Evolutionary conservation across 2,888 invertebrate species (phyloP).

Genomic region (Apeira syringaria): DNA sequence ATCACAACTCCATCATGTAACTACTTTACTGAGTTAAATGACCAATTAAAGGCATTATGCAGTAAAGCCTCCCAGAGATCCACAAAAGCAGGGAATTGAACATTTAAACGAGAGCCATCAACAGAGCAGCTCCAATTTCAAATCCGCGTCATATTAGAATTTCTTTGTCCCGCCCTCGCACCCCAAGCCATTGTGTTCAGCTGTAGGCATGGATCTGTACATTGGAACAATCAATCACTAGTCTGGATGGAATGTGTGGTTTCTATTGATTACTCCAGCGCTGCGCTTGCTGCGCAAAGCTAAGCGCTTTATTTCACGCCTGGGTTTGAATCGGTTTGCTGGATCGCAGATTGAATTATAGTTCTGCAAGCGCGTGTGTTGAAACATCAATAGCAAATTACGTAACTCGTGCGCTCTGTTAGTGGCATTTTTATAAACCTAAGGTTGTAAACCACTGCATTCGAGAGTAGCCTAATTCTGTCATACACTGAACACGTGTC

Average conservation of each 20-base stretch:
- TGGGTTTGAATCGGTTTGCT: conserved; percentile 24
- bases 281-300: conserved; percentile 25
- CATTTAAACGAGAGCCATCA: conserved; percentile 9
- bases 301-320: conserved; percentile 32
- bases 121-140: conserved; percentile 10
- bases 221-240: conserved; percentile 32
- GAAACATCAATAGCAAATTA: conserved; percentile 20
- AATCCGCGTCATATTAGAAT: conserved; percentile 21
- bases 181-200: conserved; percentile 15
- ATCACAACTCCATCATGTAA: too few relatives aligned
- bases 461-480: too few relatives aligned
- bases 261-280: conserved; percentile 32
- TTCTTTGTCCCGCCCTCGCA: conserved; percentile 19
- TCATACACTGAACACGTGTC: too few relatives aligned
- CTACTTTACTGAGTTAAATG: too few relatives aligned
- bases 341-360: conserved; percentile 26
- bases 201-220: conserved; percentile 19
- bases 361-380: conserved; percentile 20
- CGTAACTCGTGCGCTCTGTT: conserved; percentile 6
- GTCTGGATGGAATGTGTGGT: conserved; percentile 33
- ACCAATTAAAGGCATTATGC: too few relatives aligned
- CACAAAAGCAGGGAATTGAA: conserved; percentile 11
- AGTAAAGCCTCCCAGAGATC: background rate
- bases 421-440: too few relatives aligned
- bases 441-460: too few relatives aligned